Evolutionary conservation across 2,797 vertebrate genomes (phyloP).

Genomic region (Onychomys torridus): DNA sequence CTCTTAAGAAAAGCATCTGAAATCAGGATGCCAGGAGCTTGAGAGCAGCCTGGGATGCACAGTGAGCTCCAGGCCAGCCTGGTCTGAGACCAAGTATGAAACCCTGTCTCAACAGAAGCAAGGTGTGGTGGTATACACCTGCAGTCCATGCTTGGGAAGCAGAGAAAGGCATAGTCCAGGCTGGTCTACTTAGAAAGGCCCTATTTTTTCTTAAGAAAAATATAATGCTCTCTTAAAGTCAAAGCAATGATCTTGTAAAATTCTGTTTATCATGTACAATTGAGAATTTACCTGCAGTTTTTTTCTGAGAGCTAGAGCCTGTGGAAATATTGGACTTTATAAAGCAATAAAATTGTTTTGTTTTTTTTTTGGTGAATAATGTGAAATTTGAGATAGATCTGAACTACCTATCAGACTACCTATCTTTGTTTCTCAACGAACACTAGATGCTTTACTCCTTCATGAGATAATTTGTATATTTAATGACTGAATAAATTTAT

Average conservation of each 20-base stretch:
- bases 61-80: neutral
- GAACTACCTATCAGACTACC: neutral
- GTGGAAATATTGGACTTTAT: constrained; percentile 50
- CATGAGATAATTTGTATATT: constrained; percentile 44
- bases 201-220: neutral
- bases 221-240: constrained; percentile 26
- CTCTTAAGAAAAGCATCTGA: constrained; percentile 11
- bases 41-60: neutral
- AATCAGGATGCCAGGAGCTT: neutral
- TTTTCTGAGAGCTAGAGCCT: constrained; percentile 49
- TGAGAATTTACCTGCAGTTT: neutral
- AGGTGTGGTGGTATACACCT: neutral
- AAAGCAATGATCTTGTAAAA: constrained; percentile 61
- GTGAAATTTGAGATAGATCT: constrained; percentile 39
- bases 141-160: neutral
- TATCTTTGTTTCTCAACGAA: neutral
- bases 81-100: neutral
- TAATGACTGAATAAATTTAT: constrained; percentile 59
- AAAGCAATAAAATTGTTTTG: constrained; percentile 48
- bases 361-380: constrained; percentile 66
- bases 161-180: neutral
- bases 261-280: constrained; percentile 41
- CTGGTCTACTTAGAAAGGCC: neutral
- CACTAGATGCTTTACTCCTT: constrained; percentile 25
- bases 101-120: neutral